Evolutionary conservation across 2,888 invertebrate species (phyloP), one percentile per base, ranked within the genome.

Genomic region (Drosophila nr. perissopoda): DNA sequence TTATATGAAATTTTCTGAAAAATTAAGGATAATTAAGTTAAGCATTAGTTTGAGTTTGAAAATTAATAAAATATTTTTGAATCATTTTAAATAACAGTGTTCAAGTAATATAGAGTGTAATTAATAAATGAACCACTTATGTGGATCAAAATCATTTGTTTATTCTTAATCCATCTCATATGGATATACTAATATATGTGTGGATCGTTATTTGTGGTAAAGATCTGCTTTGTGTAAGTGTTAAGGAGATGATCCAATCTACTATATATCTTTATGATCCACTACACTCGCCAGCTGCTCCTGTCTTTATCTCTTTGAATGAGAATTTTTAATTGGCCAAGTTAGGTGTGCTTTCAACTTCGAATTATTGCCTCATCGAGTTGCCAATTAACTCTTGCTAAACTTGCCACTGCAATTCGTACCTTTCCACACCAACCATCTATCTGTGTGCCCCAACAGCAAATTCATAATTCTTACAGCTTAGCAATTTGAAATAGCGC

Each of bases 391-490:
- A 42, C 56, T 13, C 25, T 27, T 21, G 7, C 27, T 38, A 4
- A 16, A 27, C 21, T 46, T 61, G 42, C 8, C 36, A 51, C n/a
- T 48, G 52, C 18, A 31, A 10, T 34, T 52, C 25, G 10, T n/a
- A 48, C 13, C 53, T 58, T 38, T 42, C n/a, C 40, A 64, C 46
- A 25, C 25, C 21, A 61, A 38, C 27, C n/a, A n/a, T 38, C 27
- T 54, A 54, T 33, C 42, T n/a, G 5, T 49, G 18, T 29, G 21
- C 10, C 27, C 29, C 13, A 46, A 13, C 79, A n/a, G 48, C 29
- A 54, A 57, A 34, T 42, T 71, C 81, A 78, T 80, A 78, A 62
- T 62, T 68, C 71, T 71, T 52, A 10, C 40, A 42, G 25, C 40
- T 4, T 54, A 59, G 29, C n/a, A 48, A 42, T 46, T 74, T 49